Percentiles rank a stretch among this genome's conserved stretches.
Evolutionary conservation across 2,113 vertebrate genomes (phyloP).

Genomic region (Prionailurus viverrinus): DNA sequence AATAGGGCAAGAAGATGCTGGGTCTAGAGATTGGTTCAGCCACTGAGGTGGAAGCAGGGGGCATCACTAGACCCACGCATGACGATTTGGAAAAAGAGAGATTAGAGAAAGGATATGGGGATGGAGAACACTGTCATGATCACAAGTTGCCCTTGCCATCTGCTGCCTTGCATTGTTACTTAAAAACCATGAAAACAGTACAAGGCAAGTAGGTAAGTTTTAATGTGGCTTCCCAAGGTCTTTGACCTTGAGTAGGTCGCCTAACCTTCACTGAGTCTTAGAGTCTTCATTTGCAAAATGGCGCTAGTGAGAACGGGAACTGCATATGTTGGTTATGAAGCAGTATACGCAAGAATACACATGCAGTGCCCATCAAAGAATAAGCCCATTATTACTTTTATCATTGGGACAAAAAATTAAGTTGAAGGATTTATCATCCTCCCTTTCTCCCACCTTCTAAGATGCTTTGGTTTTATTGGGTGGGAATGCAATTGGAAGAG

Average conservation of each 20-base stretch:
- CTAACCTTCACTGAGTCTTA: background rate
- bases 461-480: background rate
- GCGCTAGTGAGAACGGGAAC: background rate
- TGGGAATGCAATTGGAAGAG: background rate
- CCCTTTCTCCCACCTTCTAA: background rate
- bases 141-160: background rate
- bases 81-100: background rate
- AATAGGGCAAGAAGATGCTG: background rate
- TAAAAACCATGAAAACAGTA: background rate
- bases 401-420: background rate
- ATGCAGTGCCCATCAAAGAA: background rate
- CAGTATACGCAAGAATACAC: background rate
- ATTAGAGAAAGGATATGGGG: background rate
- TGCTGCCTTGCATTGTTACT: background rate
- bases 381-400: background rate
- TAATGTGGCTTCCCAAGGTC: background rate
- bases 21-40: background rate
- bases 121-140: background rate
- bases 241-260: background rate
- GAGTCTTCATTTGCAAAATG: conserved; percentile 16
- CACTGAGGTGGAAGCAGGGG: background rate
- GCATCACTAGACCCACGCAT: background rate
- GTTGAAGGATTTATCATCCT: background rate
- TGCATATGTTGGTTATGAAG: background rate
- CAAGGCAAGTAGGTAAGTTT: background rate